These are phyloP conservation scores for Dasyprocta punctata DNA, from an alignment of 2,113 vertebrate species.

Conservation along the genomic window DNA sequence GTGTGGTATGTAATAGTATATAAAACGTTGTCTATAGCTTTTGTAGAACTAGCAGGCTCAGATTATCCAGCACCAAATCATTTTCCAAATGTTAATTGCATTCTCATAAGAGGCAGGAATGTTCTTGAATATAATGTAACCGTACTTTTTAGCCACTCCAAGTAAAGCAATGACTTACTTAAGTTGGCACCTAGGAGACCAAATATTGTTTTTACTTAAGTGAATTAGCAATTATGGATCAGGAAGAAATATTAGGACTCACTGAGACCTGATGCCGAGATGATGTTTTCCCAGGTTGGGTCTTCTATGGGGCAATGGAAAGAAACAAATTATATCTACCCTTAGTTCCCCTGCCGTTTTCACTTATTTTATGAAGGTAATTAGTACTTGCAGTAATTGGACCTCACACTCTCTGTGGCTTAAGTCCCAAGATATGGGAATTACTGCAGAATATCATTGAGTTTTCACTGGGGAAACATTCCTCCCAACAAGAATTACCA, in stretches of 20 bases:
- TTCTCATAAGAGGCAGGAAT: slow-evolving; percentile 53
- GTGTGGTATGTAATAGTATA: neutral
- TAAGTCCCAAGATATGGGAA: neutral
- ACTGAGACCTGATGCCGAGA: slow-evolving; percentile 46
- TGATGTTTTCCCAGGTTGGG: slow-evolving; percentile 65
- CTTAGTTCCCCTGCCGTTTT: neutral
- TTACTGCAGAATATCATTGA: neutral
- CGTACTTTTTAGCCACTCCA: slow-evolving; percentile 68
- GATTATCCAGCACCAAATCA: slow-evolving; percentile 11
- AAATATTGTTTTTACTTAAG: slow-evolving; percentile 80
- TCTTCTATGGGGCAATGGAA: slow-evolving; percentile 48
- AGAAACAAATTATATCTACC: slow-evolving; percentile 58
- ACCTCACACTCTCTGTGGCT: slow-evolving; percentile 58
- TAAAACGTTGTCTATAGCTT: neutral
- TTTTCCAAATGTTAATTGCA: slow-evolving; percentile 60
- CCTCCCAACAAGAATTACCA: slow-evolving; percentile 43
- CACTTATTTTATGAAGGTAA: slow-evolving; percentile 72
- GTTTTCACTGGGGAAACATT: neutral
- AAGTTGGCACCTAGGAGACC: slow-evolving; percentile 70
- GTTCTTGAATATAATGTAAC: slow-evolving; percentile 35
- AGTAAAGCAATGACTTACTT: slow-evolving; percentile 72
- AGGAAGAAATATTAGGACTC: slow-evolving; percentile 67
- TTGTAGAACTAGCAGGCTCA: neutral
- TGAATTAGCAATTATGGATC: slow-evolving; percentile 74
- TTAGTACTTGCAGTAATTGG: slow-evolving; percentile 75